Percentiles rank a stretch among this genome's conserved stretches.
These are phyloP conservation scores for Ganaspis brasiliensis DNA, from an alignment of 2,888 invertebrate genomes.

Conservation along the genomic window DNA sequence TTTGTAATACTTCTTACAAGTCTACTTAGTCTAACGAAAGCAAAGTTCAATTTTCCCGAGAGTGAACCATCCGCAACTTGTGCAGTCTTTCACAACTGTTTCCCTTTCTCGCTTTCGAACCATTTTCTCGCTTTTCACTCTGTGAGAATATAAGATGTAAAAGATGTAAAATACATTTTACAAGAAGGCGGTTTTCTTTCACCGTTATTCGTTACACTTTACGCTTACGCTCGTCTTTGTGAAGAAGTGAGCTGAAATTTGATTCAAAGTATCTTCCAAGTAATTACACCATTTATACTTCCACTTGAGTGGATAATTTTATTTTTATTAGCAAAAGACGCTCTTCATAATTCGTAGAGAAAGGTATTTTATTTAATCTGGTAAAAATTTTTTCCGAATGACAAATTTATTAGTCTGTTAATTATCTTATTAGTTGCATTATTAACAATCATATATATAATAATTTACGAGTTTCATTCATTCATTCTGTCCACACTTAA, in stretches of 20 bases:
- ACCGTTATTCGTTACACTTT: slow-evolving; percentile 6
- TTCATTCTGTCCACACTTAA: no score
- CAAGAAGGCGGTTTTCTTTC: slow-evolving; percentile 15
- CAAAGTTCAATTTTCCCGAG: slow-evolving; percentile 30
- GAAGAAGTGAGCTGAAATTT: neutral
- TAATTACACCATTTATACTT: no score
- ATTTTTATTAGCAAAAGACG: no score
- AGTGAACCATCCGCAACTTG: slow-evolving; percentile 27
- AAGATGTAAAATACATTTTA: slow-evolving; percentile 4
- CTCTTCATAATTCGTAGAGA: no score
- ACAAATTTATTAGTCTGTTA: no score
- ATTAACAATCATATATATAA: no score
- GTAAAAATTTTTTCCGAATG: no score
- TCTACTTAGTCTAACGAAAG: slow-evolving; percentile 26
- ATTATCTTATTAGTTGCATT: no score
- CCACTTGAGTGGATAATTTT: no score
- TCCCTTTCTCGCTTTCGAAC: neutral
- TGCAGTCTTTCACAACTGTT: slow-evolving; percentile 39
- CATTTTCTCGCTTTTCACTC: neutral
- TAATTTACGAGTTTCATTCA: no score
- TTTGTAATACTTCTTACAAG: neutral
- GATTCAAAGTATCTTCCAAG: no score
- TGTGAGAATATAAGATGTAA: neutral
- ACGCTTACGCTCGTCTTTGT: slow-evolving; percentile 9
- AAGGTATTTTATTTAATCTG: no score